These are phyloP conservation scores for Rhamnusium bicolor DNA, from an alignment of 2,888 invertebrate species.

Conservation along the genomic window DNA sequence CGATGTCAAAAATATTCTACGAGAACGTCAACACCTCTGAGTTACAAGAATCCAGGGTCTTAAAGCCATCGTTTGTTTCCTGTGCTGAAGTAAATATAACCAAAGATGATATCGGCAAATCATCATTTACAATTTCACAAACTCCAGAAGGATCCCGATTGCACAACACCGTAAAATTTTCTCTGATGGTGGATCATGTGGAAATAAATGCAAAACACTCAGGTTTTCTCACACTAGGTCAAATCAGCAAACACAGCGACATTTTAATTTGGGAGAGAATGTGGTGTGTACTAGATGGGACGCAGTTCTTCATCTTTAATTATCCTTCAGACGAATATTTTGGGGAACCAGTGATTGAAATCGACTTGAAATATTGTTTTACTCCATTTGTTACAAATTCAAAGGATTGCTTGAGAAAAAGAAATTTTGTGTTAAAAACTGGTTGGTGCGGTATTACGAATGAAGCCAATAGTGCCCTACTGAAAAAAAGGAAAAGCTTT, in stretches of 20 bases:
- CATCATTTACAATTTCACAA: slow-evolving; percentile 5
- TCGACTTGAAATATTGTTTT: slow-evolving; percentile 69
- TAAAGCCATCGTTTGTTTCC: slow-evolving; percentile 53
- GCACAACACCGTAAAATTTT: slow-evolving; percentile 35
- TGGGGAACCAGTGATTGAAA: slow-evolving; percentile 62
- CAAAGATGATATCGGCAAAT: slow-evolving; percentile 40
- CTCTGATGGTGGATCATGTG: slow-evolving; percentile 42
- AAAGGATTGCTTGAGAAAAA: slow-evolving; percentile 71
- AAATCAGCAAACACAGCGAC: slow-evolving; percentile 61
- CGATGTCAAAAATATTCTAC: slow-evolving; percentile 52
- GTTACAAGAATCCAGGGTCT: slow-evolving; percentile 50
- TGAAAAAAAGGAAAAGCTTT: slow-evolving; percentile 43
- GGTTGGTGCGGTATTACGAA: slow-evolving; percentile 45
- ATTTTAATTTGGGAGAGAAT: slow-evolving; percentile 73
- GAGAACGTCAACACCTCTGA: slow-evolving; percentile 55
- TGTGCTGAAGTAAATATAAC: slow-evolving; percentile 48
- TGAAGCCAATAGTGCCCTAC: slow-evolving; percentile 15
- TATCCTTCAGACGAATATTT: slow-evolving; percentile 71
- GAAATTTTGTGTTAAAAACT: slow-evolving; percentile 69
- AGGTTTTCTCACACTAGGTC: slow-evolving; percentile 74
- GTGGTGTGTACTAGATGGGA: slow-evolving; percentile 73
- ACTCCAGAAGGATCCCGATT: slow-evolving; percentile 19
- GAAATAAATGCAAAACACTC: slow-evolving; percentile 52
- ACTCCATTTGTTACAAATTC: slow-evolving; percentile 59
- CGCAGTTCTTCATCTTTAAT: slow-evolving; percentile 72